A percentile compares a stretch with the other conserved stretches of the same genome.
Conservation (phyloP, 2,888 invertebrate genomes). For the Fissipunctia ypsillon region DNA sequence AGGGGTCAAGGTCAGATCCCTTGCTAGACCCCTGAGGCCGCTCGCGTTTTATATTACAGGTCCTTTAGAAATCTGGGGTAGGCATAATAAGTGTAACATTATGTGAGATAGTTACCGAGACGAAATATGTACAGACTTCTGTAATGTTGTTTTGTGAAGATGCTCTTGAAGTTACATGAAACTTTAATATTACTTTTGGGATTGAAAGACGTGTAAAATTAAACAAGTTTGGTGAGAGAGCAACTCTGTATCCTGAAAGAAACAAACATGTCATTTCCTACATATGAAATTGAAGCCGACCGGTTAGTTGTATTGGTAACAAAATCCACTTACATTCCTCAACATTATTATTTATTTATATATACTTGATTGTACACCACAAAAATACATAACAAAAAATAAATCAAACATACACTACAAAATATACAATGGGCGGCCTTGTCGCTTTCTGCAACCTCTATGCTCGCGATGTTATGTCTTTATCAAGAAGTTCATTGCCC, state of each 20-base stretch:
- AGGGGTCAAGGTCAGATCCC: constrained; percentile 40
- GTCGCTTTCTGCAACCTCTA: too few species aligned
- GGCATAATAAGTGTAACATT: constrained; percentile 47
- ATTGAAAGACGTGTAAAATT: background rate
- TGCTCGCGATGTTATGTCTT: too few species aligned
- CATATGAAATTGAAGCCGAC: background rate
- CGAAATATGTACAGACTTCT: constrained; percentile 37
- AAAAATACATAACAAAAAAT: too few species aligned
- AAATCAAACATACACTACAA: too few species aligned
- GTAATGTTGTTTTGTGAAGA: constrained; percentile 26
- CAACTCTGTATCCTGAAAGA: background rate
- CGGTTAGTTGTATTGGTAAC: too few species aligned
- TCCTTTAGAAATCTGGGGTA: constrained; percentile 51
- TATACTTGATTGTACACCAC: too few species aligned
- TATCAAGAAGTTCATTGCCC: background rate
- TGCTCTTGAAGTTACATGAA: constrained; percentile 3
- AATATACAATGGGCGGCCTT: too few species aligned
- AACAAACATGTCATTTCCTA: background rate
- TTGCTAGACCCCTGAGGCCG: constrained; percentile 19
- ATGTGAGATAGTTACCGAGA: constrained; percentile 39
- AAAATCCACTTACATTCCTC: background rate
- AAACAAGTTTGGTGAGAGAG: background rate
- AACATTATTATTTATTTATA: too few species aligned
- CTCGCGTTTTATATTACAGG: constrained; percentile 43
- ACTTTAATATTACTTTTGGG: constrained; percentile 25